Percentiles rank a stretch among this genome's conserved stretches.
Conservation (phyloP, 2,797 vertebrate species). For the Chaenodraco wilsoni region DNA sequence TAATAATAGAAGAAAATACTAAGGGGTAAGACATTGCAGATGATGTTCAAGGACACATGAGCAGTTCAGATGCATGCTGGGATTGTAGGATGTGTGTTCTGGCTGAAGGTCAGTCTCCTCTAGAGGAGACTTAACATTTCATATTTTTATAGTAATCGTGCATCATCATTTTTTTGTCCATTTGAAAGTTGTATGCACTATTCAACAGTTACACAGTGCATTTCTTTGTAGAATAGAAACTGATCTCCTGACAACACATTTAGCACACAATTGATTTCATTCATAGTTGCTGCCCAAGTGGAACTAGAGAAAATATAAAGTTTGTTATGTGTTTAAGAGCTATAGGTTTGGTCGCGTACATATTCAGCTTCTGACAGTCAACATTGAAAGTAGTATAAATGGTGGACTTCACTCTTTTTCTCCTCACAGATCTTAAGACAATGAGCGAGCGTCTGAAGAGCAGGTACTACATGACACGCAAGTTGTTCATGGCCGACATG, state of each 20-base stretch:
- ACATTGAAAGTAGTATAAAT: not conserved
- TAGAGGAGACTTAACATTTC: not conserved
- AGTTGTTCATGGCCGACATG: slow-evolving; percentile 99
- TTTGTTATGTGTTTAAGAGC: not conserved
- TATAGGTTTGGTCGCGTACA: not conserved
- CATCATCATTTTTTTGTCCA: not conserved
- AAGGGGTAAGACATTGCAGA: not conserved
- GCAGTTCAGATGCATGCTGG: not conserved
- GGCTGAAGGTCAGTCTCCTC: not conserved
- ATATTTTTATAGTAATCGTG: not conserved
- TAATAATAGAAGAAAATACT: not conserved
- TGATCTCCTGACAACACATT: not conserved
- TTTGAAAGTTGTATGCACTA: not conserved
- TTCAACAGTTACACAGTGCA: not conserved
- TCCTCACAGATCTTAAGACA: slow-evolving; percentile 93
- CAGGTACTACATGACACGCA: slow-evolving; percentile 97
- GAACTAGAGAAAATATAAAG: not conserved
- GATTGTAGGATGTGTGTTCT: not conserved
- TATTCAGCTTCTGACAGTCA: not conserved
- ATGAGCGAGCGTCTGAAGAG: slow-evolving; percentile 99
- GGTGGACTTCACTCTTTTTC: not conserved
- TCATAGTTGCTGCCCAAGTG: not conserved
- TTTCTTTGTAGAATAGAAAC: not conserved
- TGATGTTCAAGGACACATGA: not conserved
- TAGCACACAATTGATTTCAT: slow-evolving; percentile 1